Evolutionary conservation across 1,140 invertebrate genomes (phyloP), one percentile per base, ranked within the genome.

Genomic region (Ooceraea biroi): DNA sequence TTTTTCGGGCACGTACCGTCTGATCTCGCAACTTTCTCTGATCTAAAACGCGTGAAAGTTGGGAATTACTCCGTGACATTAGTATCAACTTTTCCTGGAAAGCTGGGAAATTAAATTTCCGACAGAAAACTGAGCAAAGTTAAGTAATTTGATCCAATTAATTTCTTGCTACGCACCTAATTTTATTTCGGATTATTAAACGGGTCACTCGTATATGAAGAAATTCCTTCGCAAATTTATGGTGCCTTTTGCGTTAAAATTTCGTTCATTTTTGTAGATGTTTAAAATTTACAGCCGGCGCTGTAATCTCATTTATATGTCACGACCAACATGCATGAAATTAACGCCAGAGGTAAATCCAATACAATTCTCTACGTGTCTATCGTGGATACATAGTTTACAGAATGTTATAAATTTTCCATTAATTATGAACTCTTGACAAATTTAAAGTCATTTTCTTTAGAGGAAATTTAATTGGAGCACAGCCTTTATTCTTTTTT

Each of bases 321-420:
- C 25, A 30, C 61, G 30, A 27, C 66, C 60, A 65, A 50, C 22
- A n/a, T 63, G 27, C 19, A 77, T 10, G 52, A 19, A 0, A 77
- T 77, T 66, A 77, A 77, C 27, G 27, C 65, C 10, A 66, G 44
- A 30, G 44, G 27, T 19, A 77, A 77, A 77, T 77, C 46, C 74
- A 66, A 66, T 77, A 66, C 46, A 77, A 66, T 77, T 41, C 58
- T 36, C 60, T 12, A 19, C 27, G 44, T 65, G 46, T 50, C 63
- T 30, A 30, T 48, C 17, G 10, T 3, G 8, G 11, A 50, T 50
- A 50, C 12, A 50, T 17, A 76, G 27, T 76, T 76, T 61, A 76
- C 1, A 17, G 25, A 76, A 61, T 63, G 58, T 65, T 30, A 41
- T 14, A 8, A 7, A n/a, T 52, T 52, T 65, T 7, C 30, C 25